Conservation (phyloP, 1,140 invertebrate species). For the Drosophila persimilis region DNA sequence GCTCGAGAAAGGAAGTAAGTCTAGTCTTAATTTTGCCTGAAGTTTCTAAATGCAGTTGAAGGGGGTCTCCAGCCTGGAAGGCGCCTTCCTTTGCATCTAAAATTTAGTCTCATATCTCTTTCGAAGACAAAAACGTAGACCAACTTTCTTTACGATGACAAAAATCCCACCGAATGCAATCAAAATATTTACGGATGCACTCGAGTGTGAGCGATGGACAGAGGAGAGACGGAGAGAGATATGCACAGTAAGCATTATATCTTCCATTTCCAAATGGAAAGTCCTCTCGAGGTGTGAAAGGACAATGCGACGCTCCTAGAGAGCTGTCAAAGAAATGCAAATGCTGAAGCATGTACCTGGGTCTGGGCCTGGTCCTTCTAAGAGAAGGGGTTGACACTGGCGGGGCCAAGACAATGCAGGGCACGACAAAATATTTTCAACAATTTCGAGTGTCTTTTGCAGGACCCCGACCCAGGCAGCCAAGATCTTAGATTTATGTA, state of each 20-base stretch:
- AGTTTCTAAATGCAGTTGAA: no score
- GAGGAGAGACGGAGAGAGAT: no score
- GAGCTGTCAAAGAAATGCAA: constrained; percentile 50
- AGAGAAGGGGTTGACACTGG: constrained; percentile 36
- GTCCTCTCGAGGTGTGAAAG: constrained; percentile 68
- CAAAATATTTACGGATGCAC: constrained; percentile 71
- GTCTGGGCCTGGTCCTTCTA: constrained; percentile 11
- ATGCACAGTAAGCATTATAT: background rate
- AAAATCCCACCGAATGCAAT: constrained; percentile 61
- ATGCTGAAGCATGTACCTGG: constrained; percentile 38
- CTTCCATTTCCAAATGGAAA: constrained; percentile 9
- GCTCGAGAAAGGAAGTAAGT: no score
- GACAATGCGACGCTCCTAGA: constrained; percentile 37
- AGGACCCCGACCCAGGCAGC: background rate
- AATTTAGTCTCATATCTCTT: no score
- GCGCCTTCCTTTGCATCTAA: no score
- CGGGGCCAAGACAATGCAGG: constrained; percentile 39
- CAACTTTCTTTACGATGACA: background rate
- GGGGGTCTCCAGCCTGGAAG: no score
- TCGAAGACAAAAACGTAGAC: no score
- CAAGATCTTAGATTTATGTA: constrained; percentile 73
- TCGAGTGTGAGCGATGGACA: constrained; percentile 37
- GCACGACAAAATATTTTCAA: constrained; percentile 75
- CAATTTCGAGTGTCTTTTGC: constrained; percentile 72
- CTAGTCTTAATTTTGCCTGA: no score